A percentile compares a stretch with the other conserved stretches of the same genome.
These are phyloP conservation scores for Diaperis boleti DNA, from an alignment of 2,888 invertebrate species.

Conservation along the genomic window DNA sequence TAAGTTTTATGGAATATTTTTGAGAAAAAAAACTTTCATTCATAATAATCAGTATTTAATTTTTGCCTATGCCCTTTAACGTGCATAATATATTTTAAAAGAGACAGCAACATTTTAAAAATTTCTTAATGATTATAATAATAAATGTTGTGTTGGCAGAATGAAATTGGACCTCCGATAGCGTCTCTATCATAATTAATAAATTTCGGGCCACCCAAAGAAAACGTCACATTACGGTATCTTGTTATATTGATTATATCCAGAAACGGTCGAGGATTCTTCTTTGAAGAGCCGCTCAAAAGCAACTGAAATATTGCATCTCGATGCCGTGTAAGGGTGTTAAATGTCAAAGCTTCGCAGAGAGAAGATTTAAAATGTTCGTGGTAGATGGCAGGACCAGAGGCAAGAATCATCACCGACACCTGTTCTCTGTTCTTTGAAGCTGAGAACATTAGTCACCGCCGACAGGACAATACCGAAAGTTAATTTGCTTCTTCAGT, in stretches of 20 bases:
- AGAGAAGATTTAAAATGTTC: slow-evolving; percentile 18
- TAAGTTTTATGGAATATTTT: no score
- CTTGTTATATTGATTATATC: slow-evolving; percentile 14
- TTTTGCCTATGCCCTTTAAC: no score
- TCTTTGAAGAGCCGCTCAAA: slow-evolving; percentile 5
- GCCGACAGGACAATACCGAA: slow-evolving; percentile 63
- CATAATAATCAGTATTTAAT: no score
- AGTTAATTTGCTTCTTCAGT: slow-evolving; percentile 64
- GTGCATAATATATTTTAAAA: no score
- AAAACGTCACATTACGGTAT: slow-evolving; percentile 22
- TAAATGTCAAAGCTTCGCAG: slow-evolving; percentile 27
- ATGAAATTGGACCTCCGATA: no score
- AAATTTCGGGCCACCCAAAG: slow-evolving; percentile 35
- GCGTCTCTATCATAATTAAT: no score
- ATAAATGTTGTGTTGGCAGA: no score
- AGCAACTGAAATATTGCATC: slow-evolving; percentile 16
- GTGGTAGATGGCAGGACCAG: slow-evolving; percentile 47
- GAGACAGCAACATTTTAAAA: no score
- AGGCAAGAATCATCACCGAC: slow-evolving; percentile 55
- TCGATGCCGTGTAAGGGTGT: slow-evolving; percentile 18
- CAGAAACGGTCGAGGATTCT: slow-evolving; percentile 1
- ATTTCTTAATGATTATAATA: no score
- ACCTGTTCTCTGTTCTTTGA: slow-evolving; percentile 53
- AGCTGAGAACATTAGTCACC: slow-evolving; percentile 60
- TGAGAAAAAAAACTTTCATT: no score